These are phyloP conservation scores for Paragorgia papillata DNA, from an alignment of 92 coral and sea anemone species.

Conservation along the genomic window DNA sequence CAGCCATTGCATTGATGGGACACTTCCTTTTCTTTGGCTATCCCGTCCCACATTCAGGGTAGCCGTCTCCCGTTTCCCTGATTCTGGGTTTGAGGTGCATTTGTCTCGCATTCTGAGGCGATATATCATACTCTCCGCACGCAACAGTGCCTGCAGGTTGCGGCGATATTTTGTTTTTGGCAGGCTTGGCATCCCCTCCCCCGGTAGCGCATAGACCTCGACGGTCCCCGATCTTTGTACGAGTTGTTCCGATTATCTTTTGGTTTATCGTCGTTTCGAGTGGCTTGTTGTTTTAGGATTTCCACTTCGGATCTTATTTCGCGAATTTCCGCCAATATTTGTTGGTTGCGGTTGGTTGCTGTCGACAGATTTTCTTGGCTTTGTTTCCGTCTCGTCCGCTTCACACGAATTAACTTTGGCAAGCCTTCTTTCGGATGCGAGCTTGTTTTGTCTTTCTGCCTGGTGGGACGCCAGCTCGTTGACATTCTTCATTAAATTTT, in stretches of 20 bases:
- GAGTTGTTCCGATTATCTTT: no score
- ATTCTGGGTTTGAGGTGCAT: slow-evolving; percentile 23
- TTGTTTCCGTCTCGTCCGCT: no score
- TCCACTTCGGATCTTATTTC: background rate
- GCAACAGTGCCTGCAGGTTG: slow-evolving; percentile 43
- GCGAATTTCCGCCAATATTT: background rate
- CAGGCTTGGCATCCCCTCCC: slow-evolving; percentile 41
- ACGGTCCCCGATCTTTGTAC: no score
- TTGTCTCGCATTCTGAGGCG: slow-evolving; percentile 19
- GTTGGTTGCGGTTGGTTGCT: slow-evolving; percentile 6
- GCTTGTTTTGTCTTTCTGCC: slow-evolving; percentile 20
- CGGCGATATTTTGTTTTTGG: slow-evolving; percentile 25
- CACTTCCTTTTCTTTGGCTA: slow-evolving; percentile 36
- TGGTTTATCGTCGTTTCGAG: background rate
- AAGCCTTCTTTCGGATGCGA: no score
- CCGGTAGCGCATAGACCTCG: background rate
- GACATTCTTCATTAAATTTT: no score
- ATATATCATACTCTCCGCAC: slow-evolving; percentile 40
- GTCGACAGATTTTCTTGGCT: no score
- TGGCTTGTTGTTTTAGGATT: background rate
- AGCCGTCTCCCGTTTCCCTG: slow-evolving; percentile 52
- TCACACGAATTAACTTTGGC: no score
- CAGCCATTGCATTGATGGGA: slow-evolving; percentile 52
- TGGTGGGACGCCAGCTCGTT: no score
- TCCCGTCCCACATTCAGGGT: slow-evolving; percentile 19